These are phyloP conservation scores for Chondrosia reniformis DNA, from an alignment of 37 sponge, comb jelly and placozoan genomes.

Conservation along the genomic window DNA sequence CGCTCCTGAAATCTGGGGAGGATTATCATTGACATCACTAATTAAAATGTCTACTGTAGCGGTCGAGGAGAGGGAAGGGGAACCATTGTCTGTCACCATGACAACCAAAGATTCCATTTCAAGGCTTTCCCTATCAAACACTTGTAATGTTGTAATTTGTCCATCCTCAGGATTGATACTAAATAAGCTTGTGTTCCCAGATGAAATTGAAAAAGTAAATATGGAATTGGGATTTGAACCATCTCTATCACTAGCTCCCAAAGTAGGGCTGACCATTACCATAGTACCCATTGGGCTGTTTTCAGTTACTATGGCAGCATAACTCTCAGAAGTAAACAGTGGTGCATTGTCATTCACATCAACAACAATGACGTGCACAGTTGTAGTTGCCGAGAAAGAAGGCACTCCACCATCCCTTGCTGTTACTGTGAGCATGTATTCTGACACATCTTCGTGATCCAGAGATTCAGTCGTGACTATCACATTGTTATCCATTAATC, in stretches of 20 bases:
- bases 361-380: slow-evolving; percentile 23
- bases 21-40: slow-evolving; percentile 56
- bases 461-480: background rate
- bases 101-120: slow-evolving; percentile 22
- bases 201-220: slow-evolving; percentile 22
- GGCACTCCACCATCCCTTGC: slow-evolving; percentile 62
- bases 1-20: slow-evolving; percentile 4
- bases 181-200: slow-evolving; percentile 22
- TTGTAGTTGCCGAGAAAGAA: slow-evolving; percentile 31
- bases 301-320: slow-evolving; percentile 40
- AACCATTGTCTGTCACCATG: slow-evolving; percentile 41
- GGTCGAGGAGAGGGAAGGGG: slow-evolving; percentile 30
- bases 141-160: background rate
- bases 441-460: slow-evolving; percentile 20
- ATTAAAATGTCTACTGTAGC: slow-evolving; percentile 33
- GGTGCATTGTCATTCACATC: slow-evolving; percentile 74
- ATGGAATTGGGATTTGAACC: slow-evolving; percentile 35
- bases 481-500: background rate
- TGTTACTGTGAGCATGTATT: slow-evolving; percentile 30
- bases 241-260: slow-evolving; percentile 37
- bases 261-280: slow-evolving; percentile 26
- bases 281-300: slow-evolving; percentile 31
- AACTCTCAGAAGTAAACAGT: slow-evolving; percentile 29
- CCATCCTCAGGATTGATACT: slow-evolving; percentile 34
- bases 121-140: slow-evolving; percentile 31